Evolutionary conservation across 2,888 invertebrate genomes (phyloP), one percentile per base, ranked within the genome.

Genomic region (Linnaemya tessellans): DNA sequence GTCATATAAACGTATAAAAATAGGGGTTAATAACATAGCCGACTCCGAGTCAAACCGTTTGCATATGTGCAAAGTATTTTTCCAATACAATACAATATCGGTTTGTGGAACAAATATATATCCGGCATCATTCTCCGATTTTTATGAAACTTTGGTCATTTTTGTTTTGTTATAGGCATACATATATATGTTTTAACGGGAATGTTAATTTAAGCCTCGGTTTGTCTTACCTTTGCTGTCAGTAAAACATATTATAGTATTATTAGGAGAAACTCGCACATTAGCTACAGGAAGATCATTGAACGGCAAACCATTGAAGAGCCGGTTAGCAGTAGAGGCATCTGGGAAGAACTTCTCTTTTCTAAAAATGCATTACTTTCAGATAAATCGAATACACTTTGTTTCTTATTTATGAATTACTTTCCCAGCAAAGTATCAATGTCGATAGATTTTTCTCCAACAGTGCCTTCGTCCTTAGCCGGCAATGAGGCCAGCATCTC

Each of bases 251-350:
- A 98, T 94, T 79, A 98, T 96, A 11, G 98, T 98, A 92, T 99
- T 99, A 93, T 99, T 99, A 83, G 94, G 94, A 11, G 96, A 95
- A 0, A 97, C 96, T 89, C 95, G 94, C 64, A 99, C 95, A 91
- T 97, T 96, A 88, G 96, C 94, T 80, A 98, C 94, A 0, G 98
- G 98, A 70, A 98, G 90, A 65, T 97, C 95, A 90, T 95, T 95
- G 91, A 95, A 98, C 1, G 95, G 94, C 0, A 95, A 92, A 0
- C 97, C 97, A 90, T 96, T 94, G 89, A 97, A 97, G 3, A 97
- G 90, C 89, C 93, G 93, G 83, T 95, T 94, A 49, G 96, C 95
- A 0, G 97, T 97, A 73, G 95, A 94, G 80, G 93, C 93, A 90
- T 96, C 95, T 0, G 97, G 97, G 90, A 97, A 97, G 87, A 96